Conservation (phyloP, 2,113 vertebrate species). For the Motacilla tschutschensis region DNA sequence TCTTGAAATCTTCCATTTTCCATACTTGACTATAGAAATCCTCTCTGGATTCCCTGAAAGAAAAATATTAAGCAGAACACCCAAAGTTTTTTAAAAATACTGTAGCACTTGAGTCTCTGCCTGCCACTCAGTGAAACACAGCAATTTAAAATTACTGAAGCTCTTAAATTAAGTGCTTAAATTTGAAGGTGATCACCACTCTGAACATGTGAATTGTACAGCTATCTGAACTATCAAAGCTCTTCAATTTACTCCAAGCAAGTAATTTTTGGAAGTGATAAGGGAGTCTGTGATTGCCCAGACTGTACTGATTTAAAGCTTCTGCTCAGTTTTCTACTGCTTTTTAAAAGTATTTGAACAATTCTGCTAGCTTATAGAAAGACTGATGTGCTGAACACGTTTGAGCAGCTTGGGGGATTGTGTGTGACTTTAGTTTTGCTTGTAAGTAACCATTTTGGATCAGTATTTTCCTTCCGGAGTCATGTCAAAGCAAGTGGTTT, state of each 20-base stretch:
- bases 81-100: constrained; percentile 67
- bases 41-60: not conserved
- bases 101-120: constrained; percentile 38
- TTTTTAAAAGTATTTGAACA: constrained; percentile 45
- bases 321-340: constrained; percentile 34
- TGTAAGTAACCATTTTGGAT: not conserved
- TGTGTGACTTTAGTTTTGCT: not conserved
- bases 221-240: constrained; percentile 61
- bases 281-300: constrained; percentile 66
- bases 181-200: constrained; percentile 75
- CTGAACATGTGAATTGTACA: constrained; percentile 61
- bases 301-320: constrained; percentile 67
- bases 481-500: not conserved
- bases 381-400: not conserved
- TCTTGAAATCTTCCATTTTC: constrained; percentile 65
- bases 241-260: constrained; percentile 74
- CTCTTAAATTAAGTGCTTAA: constrained; percentile 76
- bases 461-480: not conserved
- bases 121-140: constrained; percentile 63
- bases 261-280: constrained; percentile 71
- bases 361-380: constrained; percentile 10
- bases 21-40: constrained; percentile 29
- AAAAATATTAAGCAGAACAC: constrained; percentile 58
- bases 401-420: not conserved
- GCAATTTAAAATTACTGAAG: constrained; percentile 79